Evolutionary conservation across 2,113 vertebrate genomes (phyloP).

Genomic region (Psittacula cyanocephala): DNA sequence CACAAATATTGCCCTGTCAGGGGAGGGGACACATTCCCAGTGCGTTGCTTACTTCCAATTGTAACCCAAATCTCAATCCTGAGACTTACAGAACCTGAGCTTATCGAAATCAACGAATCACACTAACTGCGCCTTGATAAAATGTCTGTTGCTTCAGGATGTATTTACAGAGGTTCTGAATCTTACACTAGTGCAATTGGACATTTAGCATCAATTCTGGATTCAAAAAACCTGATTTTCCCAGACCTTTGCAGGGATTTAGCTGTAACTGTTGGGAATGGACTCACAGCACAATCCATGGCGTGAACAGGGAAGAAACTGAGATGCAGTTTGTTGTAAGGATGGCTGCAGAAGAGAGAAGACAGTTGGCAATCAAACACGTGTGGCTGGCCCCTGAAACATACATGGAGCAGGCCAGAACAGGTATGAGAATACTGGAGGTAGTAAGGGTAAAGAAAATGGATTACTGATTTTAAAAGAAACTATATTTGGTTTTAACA

Average conservation of each 20-base stretch:
- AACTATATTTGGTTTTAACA: neutral
- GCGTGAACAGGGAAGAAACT: neutral
- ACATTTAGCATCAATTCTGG: neutral
- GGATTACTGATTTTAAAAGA: neutral
- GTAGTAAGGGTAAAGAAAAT: neutral
- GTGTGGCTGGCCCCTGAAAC: neutral
- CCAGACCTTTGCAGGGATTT: neutral
- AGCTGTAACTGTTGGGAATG: neutral
- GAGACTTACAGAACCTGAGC: neutral
- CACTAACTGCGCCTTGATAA: neutral
- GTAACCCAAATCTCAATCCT: neutral
- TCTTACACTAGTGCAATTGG: too few relatives aligned
- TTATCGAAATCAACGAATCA: neutral
- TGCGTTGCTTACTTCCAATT: neutral
- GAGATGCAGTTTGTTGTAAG: neutral
- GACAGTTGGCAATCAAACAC: neutral
- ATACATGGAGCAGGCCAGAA: neutral
- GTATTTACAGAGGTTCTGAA: neutral
- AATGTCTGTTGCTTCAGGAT: neutral
- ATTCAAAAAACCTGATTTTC: neutral
- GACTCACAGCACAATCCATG: neutral
- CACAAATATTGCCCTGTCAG: neutral
- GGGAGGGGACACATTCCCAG: fast-evolving
- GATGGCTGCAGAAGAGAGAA: neutral
- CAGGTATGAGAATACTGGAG: neutral